Conservation (phyloP, 2,113 vertebrate species). For the Columbina picui region DNA sequence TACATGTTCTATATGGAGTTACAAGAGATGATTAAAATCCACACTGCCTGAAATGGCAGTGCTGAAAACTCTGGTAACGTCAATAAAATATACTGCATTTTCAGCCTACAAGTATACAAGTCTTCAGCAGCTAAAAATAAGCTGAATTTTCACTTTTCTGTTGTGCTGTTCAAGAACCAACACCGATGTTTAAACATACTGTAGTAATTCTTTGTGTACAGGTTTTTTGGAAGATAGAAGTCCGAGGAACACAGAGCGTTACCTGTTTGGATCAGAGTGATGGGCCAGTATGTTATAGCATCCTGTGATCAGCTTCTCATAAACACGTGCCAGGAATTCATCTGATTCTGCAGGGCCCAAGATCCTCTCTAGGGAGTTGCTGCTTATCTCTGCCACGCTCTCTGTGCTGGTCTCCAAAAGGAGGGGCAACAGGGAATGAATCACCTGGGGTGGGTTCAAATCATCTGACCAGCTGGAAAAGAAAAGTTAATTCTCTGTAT, state of each 20-base stretch:
- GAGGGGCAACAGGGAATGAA: constrained; percentile 88
- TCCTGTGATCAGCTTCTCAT: constrained; percentile 91
- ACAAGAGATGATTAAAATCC: neutral
- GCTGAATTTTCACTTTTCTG: neutral
- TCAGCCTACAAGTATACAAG: neutral
- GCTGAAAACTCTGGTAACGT: neutral
- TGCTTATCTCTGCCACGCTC: constrained; percentile 93
- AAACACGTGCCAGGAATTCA: constrained; percentile 92
- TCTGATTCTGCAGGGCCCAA: constrained; percentile 94
- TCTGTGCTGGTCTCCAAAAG: constrained; percentile 94
- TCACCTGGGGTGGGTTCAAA: constrained; percentile 89
- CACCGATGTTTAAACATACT: neutral
- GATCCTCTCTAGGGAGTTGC: constrained; percentile 92
- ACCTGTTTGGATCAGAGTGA: constrained; percentile 94
- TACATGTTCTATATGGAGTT: neutral
- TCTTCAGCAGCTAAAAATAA: neutral
- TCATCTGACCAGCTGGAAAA: constrained; percentile 86
- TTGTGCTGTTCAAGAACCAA: neutral
- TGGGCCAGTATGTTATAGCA: constrained; percentile 96
- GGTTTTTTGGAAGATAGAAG: neutral
- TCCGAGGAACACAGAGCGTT: neutral
- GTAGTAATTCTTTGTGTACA: neutral
- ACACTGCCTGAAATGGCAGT: neutral
- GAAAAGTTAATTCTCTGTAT: neutral
- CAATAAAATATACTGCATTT: neutral